Evolutionary conservation across 64 coral and sea anemone species (phyloP), one percentile per base, ranked within the genome.

Genomic region (Acropora tenuis): DNA sequence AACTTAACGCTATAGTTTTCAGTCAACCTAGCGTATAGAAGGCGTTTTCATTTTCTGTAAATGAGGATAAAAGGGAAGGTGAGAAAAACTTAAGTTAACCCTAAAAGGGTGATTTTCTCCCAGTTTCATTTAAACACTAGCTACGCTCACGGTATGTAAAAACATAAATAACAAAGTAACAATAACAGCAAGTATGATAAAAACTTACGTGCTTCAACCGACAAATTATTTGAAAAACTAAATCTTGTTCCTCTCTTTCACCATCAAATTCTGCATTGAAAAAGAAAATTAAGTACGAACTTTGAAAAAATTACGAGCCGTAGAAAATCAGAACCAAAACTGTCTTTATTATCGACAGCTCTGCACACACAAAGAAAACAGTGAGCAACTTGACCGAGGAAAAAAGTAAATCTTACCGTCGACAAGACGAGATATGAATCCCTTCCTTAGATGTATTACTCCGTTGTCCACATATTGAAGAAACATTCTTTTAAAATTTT

Each of bases 401-500:
- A 60, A 41, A 83, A 13, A 10, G 63, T 10, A 63, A 61, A 83
- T 15, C 6, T n/a, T 67, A 92, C 91, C 91, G 55, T 92, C 58
- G 58, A 92, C 77, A 87, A 92, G 91, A 5, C 83, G 91, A 92
- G 75, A 87, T n/a, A 92, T 87, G 17, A 92, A 92, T 16, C 77
- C 73, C 17, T 79, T 77, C 65, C 46, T 92, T 20, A 87, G 44
- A 15, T 92, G 83, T 18, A 92, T 50, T 4, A 92, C 91, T 67
- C 77, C 60, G 48, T 92, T 92, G 55, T 92, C 91, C 58, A 92
- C 75, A 47, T 92, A 92, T 9, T 87, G 91, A 10, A 92, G 48
- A 53, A 92, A 92, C 91, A 80, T 65, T 44, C 88, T 90, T 19
- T 6, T 10, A 49, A 6, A 47, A 48, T 43, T 2, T 48, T 0